Evolutionary conservation across 2,797 vertebrate genomes (phyloP).

Genomic region (Anguilla marmorata): DNA sequence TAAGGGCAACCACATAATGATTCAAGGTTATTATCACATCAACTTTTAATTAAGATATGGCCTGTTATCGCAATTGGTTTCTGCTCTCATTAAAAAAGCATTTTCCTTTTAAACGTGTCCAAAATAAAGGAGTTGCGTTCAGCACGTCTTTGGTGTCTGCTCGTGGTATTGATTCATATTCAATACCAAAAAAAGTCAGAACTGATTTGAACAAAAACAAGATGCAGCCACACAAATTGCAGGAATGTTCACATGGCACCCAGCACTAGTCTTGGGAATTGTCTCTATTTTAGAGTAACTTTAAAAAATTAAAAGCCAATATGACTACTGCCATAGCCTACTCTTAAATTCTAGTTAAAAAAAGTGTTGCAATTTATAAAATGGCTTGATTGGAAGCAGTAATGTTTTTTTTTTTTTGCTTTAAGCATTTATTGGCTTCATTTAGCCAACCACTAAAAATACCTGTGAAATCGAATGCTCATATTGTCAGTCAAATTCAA

Average conservation of each 20-base stretch:
- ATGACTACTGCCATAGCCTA: neutral
- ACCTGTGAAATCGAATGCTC: neutral
- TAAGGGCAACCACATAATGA: constrained; percentile 59
- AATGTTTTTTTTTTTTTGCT: neutral
- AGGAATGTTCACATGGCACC: neutral
- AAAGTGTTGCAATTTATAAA: neutral
- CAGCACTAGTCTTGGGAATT: neutral
- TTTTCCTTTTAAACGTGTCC: neutral
- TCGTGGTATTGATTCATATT: constrained; percentile 5
- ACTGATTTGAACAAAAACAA: neutral
- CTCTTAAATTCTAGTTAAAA: neutral
- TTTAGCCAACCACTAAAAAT: neutral
- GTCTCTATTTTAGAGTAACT: neutral
- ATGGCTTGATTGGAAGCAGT: neutral
- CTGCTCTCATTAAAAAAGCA: constrained; percentile 35
- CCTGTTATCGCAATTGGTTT: constrained; percentile 50
- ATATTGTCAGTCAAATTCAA: neutral
- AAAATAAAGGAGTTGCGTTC: neutral
- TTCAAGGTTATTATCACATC: constrained; percentile 66
- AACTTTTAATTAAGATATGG: constrained; percentile 56
- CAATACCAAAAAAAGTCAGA: neutral
- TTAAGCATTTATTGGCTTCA: neutral
- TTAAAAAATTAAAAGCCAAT: neutral
- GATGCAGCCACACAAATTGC: neutral
- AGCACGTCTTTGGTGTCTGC: neutral